Percentiles rank a stretch among this genome's conserved stretches.
Conservation (phyloP, 2,113 vertebrate genomes). For the Ciconia maguari region DNA sequence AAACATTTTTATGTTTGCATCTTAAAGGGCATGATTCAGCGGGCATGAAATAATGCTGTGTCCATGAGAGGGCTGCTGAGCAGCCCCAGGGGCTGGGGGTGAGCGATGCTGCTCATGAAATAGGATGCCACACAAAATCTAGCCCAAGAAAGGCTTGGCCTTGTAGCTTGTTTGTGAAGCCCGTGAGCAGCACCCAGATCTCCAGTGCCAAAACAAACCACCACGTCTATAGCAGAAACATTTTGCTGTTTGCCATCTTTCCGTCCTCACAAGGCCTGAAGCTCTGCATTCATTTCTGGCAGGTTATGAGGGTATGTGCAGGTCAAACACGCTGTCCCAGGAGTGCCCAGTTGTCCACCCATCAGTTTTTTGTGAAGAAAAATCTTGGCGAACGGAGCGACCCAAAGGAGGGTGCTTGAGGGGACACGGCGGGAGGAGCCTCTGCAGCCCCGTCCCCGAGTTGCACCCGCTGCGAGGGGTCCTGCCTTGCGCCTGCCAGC, state of each 20-base stretch:
- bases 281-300: background rate
- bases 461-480: background rate
- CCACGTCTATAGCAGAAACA: background rate
- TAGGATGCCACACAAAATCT: too few species aligned
- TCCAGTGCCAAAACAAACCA: background rate
- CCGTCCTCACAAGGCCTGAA: background rate
- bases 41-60: background rate
- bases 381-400: background rate
- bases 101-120: background rate
- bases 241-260: background rate
- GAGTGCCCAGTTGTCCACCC: background rate
- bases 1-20: background rate
- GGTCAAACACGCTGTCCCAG: background rate
- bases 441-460: background rate
- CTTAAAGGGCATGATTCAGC: background rate
- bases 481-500: background rate
- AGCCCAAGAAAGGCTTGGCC: background rate
- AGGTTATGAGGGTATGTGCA: background rate
- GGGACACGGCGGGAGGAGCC: fast-evolving
- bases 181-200: background rate
- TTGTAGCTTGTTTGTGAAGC: background rate
- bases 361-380: background rate
- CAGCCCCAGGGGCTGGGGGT: background rate
- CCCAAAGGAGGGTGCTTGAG: background rate
- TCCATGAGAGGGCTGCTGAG: background rate